Conservation (phyloP, 2,888 invertebrate genomes). For the Polydrusus pterygomalis region DNA sequence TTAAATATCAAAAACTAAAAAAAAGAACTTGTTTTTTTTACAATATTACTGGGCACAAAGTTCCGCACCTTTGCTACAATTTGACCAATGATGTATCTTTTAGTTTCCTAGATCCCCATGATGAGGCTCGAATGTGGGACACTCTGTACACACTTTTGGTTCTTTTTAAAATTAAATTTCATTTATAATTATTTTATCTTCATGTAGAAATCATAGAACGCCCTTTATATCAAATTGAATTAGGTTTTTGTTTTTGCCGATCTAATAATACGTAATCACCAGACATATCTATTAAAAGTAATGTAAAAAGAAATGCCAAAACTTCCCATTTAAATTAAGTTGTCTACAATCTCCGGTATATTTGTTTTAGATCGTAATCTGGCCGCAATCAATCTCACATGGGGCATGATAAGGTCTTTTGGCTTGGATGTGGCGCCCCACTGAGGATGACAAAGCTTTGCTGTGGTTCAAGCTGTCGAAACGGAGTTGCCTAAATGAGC, state of each 20-base stretch:
- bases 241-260: not conserved
- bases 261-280: too few relatives aligned
- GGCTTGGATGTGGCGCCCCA: constrained; percentile 57
- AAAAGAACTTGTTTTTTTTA: too few relatives aligned
- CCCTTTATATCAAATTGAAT: not conserved
- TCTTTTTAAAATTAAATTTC: too few relatives aligned
- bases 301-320: constrained; percentile 26
- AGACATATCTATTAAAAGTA: not conserved
- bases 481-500: constrained; percentile 67
- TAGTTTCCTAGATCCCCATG: too few relatives aligned
- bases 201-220: too few relatives aligned
- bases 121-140: too few relatives aligned
- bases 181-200: too few relatives aligned
- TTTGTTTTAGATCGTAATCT: constrained; percentile 54
- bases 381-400: constrained; percentile 51
- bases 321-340: constrained; percentile 52
- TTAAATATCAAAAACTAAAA: too few relatives aligned
- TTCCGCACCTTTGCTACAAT: too few relatives aligned
- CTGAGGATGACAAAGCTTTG: constrained; percentile 63
- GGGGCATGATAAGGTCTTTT: constrained; percentile 47
- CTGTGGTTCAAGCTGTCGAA: constrained; percentile 64
- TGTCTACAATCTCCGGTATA: constrained; percentile 51
- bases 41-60: too few relatives aligned
- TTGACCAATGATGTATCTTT: too few relatives aligned
- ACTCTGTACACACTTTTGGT: too few relatives aligned